These are phyloP conservation scores for Excalfactoria chinensis DNA, from an alignment of 2,113 vertebrate species.

Conservation along the genomic window DNA sequence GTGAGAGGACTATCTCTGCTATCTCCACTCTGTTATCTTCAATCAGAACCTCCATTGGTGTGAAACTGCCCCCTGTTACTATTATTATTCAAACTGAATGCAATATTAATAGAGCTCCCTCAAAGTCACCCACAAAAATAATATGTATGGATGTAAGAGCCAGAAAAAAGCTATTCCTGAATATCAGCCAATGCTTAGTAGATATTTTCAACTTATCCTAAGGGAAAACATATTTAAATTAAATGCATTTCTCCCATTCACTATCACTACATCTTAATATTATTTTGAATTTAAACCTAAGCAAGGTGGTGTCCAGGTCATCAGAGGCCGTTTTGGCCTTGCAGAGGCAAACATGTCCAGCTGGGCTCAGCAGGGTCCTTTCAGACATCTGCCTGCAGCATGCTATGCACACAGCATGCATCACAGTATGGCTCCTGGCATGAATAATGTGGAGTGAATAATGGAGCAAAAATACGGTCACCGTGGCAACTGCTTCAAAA, in stretches of 20 bases:
- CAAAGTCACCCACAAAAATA: not conserved
- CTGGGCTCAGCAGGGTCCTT: not conserved
- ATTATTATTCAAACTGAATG: no score
- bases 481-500: slow-evolving; percentile 9
- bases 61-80: not conserved
- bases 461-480: slow-evolving; percentile 28
- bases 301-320: slow-evolving; percentile 15
- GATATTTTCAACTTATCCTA: not conserved
- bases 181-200: not conserved
- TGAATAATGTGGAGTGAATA: slow-evolving; percentile 40
- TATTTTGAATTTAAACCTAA: not conserved
- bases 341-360: not conserved
- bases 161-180: slow-evolving; percentile 8
- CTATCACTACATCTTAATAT: not conserved
- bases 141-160: not conserved
- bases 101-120: not conserved
- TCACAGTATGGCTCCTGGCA: slow-evolving; percentile 29
- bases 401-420: not conserved
- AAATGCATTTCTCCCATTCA: not conserved
- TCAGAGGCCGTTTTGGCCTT: not conserved
- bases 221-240: not conserved
- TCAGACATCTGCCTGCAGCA: not conserved
- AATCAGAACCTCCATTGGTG: not conserved
- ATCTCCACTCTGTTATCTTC: not conserved
- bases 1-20: not conserved